Base-by-base conservation (phyloP, 1,140 invertebrate species). In the Hylaeus volcanicus region DNA sequence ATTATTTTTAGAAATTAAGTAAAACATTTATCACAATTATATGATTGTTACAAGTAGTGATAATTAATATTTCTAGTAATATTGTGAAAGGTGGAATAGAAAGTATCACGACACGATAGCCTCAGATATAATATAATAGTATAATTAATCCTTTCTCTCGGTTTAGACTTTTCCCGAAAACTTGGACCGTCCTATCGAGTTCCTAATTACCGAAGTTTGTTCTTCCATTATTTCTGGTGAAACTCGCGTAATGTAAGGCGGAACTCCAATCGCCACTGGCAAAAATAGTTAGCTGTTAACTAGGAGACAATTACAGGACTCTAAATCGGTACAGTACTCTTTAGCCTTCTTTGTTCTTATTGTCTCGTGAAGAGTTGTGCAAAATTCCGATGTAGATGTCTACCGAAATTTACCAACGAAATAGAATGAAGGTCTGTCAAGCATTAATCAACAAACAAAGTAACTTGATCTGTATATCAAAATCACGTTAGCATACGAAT, bases 151-250 rank as follows among this genome's bases (percentile, higher is more conserved):
- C 14, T 72, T 72, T 63, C 41, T 79, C 8, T 8, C 2, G n/a
- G 15, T 9, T 37, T 55, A 61, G 70, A 74, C 74, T 65, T 70
- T 64, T n/a, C 61, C 61, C 41, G n/a, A 56, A 74, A 79, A 79
- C 77, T 79, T 74, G 51, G 14, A 51, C 51, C 37, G 64, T 43
- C 61, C 51, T 55, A 79, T 74, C 74, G 60, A 51, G 15, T 63
- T 37, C 51, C 83, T 78, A 85, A 86, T 89, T 89, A 88, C 66
- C 68, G 65, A 89, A 90, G 77, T 89, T 89, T 75, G 70, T 65
- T 64, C 41, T 77, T 61, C 79, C 69, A 88, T 87, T 87, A 86
- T 89, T 88, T 72, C 82, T 48, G 80, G 48, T 84, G 69, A 88
- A 85, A 51, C 74, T 83, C 15, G 72, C 72, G 68, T 87, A 86